phyloP scores from a whole-genome alignment of 2,797 vertebrate genomes.

The Lacerta agilis region DNA sequence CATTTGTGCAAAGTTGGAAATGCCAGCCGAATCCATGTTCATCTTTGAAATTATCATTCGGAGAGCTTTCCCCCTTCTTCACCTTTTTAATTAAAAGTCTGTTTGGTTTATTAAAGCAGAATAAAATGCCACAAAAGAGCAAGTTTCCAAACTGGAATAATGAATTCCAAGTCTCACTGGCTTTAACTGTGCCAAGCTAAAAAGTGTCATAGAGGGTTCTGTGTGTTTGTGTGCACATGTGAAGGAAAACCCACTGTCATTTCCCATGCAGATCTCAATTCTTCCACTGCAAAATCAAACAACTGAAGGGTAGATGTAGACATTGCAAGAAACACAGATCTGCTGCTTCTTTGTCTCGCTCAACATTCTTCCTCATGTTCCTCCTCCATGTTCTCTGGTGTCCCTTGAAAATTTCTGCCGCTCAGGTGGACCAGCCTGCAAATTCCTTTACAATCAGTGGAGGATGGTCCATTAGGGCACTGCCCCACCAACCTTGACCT shows the following conservation, averaged over 20 bases:
- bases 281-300: too few relatives aligned
- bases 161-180: background rate
- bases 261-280: background rate
- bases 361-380: background rate
- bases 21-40: conserved; percentile 2
- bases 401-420: too few relatives aligned
- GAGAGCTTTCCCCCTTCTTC: background rate
- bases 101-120: conserved; percentile 31
- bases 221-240: accelerated
- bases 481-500: too few relatives aligned
- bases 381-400: too few relatives aligned
- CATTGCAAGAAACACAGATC: background rate
- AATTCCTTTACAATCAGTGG: too few relatives aligned
- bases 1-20: background rate
- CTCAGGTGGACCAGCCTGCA: too few relatives aligned
- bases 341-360: background rate
- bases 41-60: conserved; percentile 15
- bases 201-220: background rate
- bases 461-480: too few relatives aligned
- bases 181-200: conserved; percentile 1
- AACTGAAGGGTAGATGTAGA: background rate
- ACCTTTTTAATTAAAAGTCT: conserved; percentile 19
- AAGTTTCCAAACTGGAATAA: background rate
- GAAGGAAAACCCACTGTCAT: background rate
- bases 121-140: conserved; percentile 16